Evolutionary conservation across 2,888 invertebrate species (phyloP), one percentile per base, ranked within the genome.

Genomic region (Bembecia ichneumoniformis): DNA sequence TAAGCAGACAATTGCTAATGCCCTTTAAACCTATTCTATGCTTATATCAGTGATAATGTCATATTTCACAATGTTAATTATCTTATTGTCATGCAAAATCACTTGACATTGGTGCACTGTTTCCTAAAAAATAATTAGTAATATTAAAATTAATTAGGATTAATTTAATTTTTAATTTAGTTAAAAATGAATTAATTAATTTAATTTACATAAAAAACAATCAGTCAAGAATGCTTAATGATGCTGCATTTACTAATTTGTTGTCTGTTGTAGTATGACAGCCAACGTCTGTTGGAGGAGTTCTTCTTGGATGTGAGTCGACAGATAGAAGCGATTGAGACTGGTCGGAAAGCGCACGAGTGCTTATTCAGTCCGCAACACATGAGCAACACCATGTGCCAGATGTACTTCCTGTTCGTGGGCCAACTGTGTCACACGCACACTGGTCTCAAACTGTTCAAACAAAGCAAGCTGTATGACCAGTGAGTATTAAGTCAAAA

Each of bases 371-470:
- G 95, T 74, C 96, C 96, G 1, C 93, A 94, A 59, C 94, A 94
- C 71, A 92, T 96, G 90, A 90, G 92, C 60, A 95, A 93, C 64
- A 96, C 97, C 0, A 93, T 96, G 86, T 95, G 96, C 72, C 97
- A 97, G 76, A 94, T 94, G 87, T 98, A 98, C 87, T 98, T 98
- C 79, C 89, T 98, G 45, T 95, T 97, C 71, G 91, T 98, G 55
- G 98, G 98, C 0, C 93, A 96, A 59, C 89, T 98, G 64, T 93
- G 93, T 60, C 92, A 93, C 55, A 90, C 90, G 5, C 89, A 90
- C 49, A 87, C 89, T 46, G 95, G 95, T 1, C 80, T 92, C 43
- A 88, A 88, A 57, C 89, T 94, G 49, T 89, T 98, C 47, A 93
- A 94, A 55, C 91, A 90, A 62, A 90, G 93, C 46, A 91, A 91